Percentiles rank a stretch among this genome's conserved stretches.
phyloP scores from a whole-genome alignment of 92 coral and sea anemone genomes.

The Bergia puertoricense region DNA sequence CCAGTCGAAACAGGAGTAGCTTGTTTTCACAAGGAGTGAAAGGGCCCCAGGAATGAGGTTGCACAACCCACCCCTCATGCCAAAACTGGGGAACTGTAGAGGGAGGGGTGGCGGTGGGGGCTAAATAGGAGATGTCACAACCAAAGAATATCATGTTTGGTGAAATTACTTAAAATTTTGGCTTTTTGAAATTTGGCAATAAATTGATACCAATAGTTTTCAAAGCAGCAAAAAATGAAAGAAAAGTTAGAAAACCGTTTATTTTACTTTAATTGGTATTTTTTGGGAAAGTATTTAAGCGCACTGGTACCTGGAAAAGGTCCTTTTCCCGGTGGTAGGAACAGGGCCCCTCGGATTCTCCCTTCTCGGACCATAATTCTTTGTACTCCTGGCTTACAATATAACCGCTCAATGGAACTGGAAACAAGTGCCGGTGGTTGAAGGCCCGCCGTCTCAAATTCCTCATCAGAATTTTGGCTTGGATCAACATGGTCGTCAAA shows the following conservation, averaged over 20 bases:
- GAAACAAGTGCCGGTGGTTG: neutral
- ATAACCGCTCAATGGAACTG: conserved; percentile 34
- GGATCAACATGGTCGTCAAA: conserved; percentile 43
- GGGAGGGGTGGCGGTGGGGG: too few species aligned
- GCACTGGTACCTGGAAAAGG: conserved; percentile 52
- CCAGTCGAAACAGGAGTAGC: too few species aligned
- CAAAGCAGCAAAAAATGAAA: neutral
- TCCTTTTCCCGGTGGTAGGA: conserved; percentile 55
- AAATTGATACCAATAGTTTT: too few species aligned
- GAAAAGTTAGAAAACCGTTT: neutral
- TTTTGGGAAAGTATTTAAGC: neutral
- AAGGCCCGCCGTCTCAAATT: neutral
- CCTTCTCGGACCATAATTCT: conserved; percentile 29
- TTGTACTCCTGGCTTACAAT: conserved; percentile 38
- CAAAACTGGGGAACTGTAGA: too few species aligned
- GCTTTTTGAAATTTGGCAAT: too few species aligned
- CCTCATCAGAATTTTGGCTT: conserved; percentile 17
- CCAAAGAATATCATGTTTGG: too few species aligned
- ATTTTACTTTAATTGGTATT: neutral
- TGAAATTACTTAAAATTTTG: too few species aligned
- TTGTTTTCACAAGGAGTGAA: too few species aligned
- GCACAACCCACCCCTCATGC: too few species aligned
- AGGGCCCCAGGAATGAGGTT: too few species aligned
- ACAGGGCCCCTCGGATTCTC: conserved; percentile 47
- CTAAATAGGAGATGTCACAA: too few species aligned